Conservation (phyloP, 2,797 vertebrate genomes). For the Eutrigla gurnardus region DNA sequence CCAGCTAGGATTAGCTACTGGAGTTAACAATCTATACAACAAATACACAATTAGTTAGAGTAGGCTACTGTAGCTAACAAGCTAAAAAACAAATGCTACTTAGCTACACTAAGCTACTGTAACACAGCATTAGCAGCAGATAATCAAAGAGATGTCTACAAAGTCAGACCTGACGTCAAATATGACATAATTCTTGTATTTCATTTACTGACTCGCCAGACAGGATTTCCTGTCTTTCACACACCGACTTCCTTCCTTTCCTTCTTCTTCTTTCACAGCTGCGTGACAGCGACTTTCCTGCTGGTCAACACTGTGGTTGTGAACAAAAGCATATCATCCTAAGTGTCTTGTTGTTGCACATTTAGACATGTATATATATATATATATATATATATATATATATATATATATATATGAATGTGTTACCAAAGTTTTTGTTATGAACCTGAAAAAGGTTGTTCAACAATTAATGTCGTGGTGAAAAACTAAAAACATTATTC, state of each 20-base stretch:
- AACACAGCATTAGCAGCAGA: neutral
- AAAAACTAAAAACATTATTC: neutral
- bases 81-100: neutral
- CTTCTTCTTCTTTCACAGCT: constrained; percentile 37
- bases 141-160: neutral
- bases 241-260: constrained; percentile 49
- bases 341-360: neutral
- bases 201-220: constrained; percentile 7
- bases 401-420: too few species aligned
- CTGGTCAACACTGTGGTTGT: neutral
- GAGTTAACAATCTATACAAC: neutral
- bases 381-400: too few species aligned
- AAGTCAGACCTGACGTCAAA: constrained; percentile 1
- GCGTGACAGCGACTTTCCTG: constrained; percentile 2
- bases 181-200: neutral
- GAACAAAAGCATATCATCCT: neutral
- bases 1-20: neutral
- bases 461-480: neutral
- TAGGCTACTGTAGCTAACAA: neutral
- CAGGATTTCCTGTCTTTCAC: constrained; percentile 51
- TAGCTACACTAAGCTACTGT: too few species aligned
- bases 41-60: too few species aligned
- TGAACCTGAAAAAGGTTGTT: neutral
- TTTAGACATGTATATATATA: neutral
- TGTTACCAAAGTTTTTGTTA: neutral